Percentiles rank a stretch among this genome's conserved stretches.
Conservation (phyloP, 2,888 invertebrate genomes). For the Pandemis heparana region DNA sequence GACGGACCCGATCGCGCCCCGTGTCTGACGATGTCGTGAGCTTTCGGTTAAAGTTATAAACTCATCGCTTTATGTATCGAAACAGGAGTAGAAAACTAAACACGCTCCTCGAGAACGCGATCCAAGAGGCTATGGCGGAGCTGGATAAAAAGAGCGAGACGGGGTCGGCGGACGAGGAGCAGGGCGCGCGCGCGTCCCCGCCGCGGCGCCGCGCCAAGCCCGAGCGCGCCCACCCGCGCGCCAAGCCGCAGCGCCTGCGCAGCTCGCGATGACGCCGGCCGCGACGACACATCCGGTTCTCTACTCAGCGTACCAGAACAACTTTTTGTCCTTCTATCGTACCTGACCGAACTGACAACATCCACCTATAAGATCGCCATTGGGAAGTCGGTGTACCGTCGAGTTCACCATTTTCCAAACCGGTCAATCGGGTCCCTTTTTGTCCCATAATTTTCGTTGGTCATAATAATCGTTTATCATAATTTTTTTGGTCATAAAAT, state of each 20-base stretch:
- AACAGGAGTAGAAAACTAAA: constrained; percentile 97
- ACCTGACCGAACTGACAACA: not conserved
- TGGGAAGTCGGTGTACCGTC: not conserved
- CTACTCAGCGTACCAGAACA: not conserved
- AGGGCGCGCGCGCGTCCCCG: constrained; percentile 47
- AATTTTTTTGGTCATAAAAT: too few relatives aligned
- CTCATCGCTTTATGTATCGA: constrained; percentile 18
- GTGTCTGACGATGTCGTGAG: not conserved
- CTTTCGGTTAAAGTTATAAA: not conserved
- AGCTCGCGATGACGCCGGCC: constrained; percentile 77
- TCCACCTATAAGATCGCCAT: not conserved
- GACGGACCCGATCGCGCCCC: constrained; percentile 11
- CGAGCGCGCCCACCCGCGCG: constrained; percentile 55
- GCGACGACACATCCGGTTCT: not conserved
- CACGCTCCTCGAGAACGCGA: constrained; percentile 94
- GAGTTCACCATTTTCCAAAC: not conserved
- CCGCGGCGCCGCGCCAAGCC: constrained; percentile 52
- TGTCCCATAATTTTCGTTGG: too few relatives aligned
- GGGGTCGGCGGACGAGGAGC: constrained; percentile 31
- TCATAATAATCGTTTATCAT: too few relatives aligned
- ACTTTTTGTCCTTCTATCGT: not conserved
- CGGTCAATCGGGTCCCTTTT: too few relatives aligned
- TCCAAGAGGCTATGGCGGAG: constrained; percentile 97
- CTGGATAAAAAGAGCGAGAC: constrained; percentile 89
- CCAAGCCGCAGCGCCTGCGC: constrained; percentile 75